Percentiles rank a stretch among this genome's conserved stretches.
phyloP scores from a whole-genome alignment of 2,113 vertebrate genomes.

The Parus major region DNA sequence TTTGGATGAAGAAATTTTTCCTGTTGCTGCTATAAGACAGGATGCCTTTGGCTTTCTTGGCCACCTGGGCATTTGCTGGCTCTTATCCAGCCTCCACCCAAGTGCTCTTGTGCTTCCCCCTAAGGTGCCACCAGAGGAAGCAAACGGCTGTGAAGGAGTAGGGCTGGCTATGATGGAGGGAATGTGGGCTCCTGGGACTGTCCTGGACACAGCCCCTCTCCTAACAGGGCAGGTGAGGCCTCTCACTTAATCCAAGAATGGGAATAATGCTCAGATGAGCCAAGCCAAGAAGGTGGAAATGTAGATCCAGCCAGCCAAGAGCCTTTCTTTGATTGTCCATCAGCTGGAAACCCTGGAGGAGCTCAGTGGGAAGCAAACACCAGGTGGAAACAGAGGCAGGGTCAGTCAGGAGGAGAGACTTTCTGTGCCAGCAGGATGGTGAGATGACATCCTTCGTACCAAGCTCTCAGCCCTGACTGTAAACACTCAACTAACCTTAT shows the following conservation, averaged over 20 bases:
- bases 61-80: neutral
- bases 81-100: neutral
- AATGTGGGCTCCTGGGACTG: accelerated
- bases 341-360: neutral
- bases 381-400: neutral
- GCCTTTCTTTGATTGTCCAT: neutral
- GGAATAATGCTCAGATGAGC: neutral
- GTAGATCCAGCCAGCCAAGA: neutral
- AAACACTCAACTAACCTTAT: neutral
- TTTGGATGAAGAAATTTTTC: neutral
- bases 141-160: accelerated
- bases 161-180: accelerated
- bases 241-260: accelerated
- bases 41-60: neutral
- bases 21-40: neutral
- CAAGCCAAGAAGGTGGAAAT: neutral
- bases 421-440: accelerated
- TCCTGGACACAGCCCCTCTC: neutral
- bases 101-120: neutral
- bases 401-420: neutral
- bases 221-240: neutral
- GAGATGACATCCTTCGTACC: neutral
- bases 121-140: accelerated
- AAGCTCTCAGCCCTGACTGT: neutral
- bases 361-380: neutral